Conservation (phyloP, 2,797 vertebrate genomes). For the Naso thynnoides region DNA sequence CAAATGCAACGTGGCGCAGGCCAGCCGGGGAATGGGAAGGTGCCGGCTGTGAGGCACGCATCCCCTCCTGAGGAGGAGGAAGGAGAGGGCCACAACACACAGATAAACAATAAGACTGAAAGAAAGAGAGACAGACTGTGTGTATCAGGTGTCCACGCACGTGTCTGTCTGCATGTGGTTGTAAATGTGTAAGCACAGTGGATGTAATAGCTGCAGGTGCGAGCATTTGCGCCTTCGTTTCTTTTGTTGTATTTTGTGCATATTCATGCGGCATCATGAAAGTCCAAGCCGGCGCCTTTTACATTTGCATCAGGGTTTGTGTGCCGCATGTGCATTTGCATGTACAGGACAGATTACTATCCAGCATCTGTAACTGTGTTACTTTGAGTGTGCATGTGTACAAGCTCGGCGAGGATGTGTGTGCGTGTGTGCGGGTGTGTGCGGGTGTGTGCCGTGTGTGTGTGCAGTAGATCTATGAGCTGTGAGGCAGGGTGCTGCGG, state of each 20-base stretch:
- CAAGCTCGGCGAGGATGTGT: neutral
- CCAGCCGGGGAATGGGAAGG: slow-evolving; percentile 85
- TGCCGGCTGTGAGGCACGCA: slow-evolving; percentile 85
- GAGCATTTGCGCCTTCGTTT: slow-evolving; percentile 13
- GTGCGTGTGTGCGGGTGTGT: no score
- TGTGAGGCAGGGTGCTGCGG: slow-evolving; percentile 16
- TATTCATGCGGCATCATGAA: neutral
- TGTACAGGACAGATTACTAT: neutral
- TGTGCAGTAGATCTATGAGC: slow-evolving; percentile 32
- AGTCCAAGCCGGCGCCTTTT: neutral
- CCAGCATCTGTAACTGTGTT: neutral
- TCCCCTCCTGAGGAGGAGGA: slow-evolving; percentile 72
- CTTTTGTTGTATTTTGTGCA: slow-evolving; percentile 10
- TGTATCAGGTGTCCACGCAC: slow-evolving; percentile 39
- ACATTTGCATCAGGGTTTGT: slow-evolving; percentile 9
- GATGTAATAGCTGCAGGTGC: slow-evolving; percentile 31
- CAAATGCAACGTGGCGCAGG: slow-evolving; percentile 92
- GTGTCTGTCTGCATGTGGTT: slow-evolving; percentile 18
- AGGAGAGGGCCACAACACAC: slow-evolving; percentile 40
- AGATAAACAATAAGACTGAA: slow-evolving; percentile 42
- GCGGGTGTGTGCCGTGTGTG: no score
- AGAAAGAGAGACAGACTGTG: slow-evolving; percentile 5
- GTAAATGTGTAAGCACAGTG: slow-evolving; percentile 10
- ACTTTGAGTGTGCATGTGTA: neutral
- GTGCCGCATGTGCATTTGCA: slow-evolving; percentile 4